These are phyloP conservation scores for Papilio demoleus DNA, from an alignment of 2,888 invertebrate genomes.

Conservation along the genomic window DNA sequence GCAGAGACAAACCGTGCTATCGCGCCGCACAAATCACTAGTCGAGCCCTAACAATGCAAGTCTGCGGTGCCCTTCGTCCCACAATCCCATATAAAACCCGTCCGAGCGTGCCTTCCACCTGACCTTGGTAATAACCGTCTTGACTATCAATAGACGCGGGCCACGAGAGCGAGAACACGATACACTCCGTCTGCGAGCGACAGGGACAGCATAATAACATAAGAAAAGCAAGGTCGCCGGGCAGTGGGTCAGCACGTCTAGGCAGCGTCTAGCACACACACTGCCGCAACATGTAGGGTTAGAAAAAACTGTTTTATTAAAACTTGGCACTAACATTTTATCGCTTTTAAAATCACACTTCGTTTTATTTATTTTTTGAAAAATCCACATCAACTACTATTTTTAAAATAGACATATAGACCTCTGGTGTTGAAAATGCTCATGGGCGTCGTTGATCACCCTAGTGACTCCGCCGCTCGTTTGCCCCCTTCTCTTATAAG, in stretches of 20 bases:
- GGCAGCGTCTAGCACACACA: slow-evolving; percentile 80
- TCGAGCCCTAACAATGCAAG: slow-evolving; percentile 40
- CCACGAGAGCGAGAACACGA: slow-evolving; percentile 48
- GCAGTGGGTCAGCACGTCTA: slow-evolving; percentile 81
- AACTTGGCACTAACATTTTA: background rate
- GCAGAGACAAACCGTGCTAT: slow-evolving; percentile 17
- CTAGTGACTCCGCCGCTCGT: too few relatives aligned
- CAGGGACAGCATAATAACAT: slow-evolving; percentile 72
- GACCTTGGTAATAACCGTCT: slow-evolving; percentile 63
- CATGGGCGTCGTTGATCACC: too few relatives aligned
- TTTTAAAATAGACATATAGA: too few relatives aligned
- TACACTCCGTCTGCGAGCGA: slow-evolving; percentile 60
- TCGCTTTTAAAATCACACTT: too few relatives aligned
- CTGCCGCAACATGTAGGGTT: slow-evolving; percentile 48
- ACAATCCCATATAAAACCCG: slow-evolving; percentile 43
- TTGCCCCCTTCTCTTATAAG: too few relatives aligned
- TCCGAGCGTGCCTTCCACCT: slow-evolving; percentile 44
- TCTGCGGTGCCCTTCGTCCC: slow-evolving; percentile 32
- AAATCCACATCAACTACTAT: too few relatives aligned
- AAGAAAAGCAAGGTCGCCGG: slow-evolving; percentile 81
- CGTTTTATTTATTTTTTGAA: too few relatives aligned
- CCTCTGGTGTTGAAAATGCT: too few relatives aligned
- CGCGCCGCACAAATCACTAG: slow-evolving; percentile 27
- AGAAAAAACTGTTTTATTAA: slow-evolving; percentile 21
- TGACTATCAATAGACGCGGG: slow-evolving; percentile 69